Conservation (phyloP, 2,888 invertebrate species). For the Cheilosia variabilis region DNA sequence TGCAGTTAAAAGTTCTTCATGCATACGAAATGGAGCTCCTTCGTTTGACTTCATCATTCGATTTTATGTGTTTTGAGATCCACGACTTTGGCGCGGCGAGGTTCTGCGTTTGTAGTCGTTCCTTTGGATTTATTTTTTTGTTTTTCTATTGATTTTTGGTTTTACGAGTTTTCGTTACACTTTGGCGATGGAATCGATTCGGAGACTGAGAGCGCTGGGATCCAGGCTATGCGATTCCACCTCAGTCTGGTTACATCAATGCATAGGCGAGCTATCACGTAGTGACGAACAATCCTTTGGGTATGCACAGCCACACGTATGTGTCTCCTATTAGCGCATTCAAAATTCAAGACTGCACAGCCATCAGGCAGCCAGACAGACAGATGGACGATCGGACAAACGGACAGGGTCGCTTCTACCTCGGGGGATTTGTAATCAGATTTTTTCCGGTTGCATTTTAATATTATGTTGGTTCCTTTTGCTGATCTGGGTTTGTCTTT, state of each 20-base stretch:
- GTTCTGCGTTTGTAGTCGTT: conserved; percentile 12
- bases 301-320: neutral
- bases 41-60: conserved; percentile 68
- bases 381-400: conserved; percentile 37
- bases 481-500: conserved; percentile 21
- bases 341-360: conserved; percentile 63
- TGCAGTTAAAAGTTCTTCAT: conserved; percentile 72
- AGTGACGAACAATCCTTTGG: conserved; percentile 31
- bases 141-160: conserved; percentile 5
- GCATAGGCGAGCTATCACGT: conserved; percentile 62
- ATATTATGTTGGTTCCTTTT: conserved; percentile 50
- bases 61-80: conserved; percentile 72
- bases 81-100: conserved; percentile 53
- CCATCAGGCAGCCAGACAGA: conserved; percentile 34
- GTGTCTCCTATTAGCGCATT: conserved; percentile 42
- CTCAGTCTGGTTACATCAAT: conserved; percentile 36
- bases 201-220: conserved; percentile 34
- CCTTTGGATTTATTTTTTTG: conserved; percentile 21
- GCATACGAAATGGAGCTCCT: conserved; percentile 71
- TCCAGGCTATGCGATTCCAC: conserved; percentile 19
- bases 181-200: conserved; percentile 63
- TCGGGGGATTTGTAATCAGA: conserved; percentile 69
- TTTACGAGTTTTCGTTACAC: conserved; percentile 60
- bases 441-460: conserved; percentile 74
- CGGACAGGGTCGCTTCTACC: conserved; percentile 24